phyloP scores from a whole-genome alignment of 1,140 invertebrate species.

The Papilio dardanus region DNA sequence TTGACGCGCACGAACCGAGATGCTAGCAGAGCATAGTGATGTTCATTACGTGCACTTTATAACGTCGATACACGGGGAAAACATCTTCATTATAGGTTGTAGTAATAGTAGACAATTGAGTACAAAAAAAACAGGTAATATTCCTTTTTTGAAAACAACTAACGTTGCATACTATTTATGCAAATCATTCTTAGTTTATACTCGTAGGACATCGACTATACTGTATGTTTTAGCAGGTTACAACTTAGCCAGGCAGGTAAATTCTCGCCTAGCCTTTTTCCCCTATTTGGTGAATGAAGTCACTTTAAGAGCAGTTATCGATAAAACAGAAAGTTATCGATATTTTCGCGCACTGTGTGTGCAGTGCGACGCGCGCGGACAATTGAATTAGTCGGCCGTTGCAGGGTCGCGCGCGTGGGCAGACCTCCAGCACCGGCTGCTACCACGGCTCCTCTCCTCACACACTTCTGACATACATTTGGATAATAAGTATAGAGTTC shows the following conservation, averaged over 20 bases:
- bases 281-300: not conserved
- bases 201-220: too few species aligned
- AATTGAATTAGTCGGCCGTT: constrained; percentile 61
- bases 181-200: too few species aligned
- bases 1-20: constrained; percentile 54
- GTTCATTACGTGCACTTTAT: constrained; percentile 13
- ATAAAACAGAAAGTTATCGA: not conserved
- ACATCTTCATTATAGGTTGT: constrained; percentile 12
- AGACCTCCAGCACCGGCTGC: not conserved
- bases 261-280: not conserved
- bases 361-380: constrained; percentile 44
- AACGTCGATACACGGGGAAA: not conserved
- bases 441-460: not conserved
- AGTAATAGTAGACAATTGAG: not conserved
- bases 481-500: not conserved
- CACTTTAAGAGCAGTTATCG: not conserved
- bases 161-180: too few species aligned
- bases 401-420: constrained; percentile 51
- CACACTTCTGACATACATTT: not conserved
- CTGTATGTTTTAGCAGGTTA: too few species aligned
- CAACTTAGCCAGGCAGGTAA: too few species aligned
- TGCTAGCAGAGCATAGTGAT: constrained; percentile 40
- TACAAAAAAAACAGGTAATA: too few species aligned
- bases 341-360: not conserved
- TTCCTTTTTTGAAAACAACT: too few species aligned